Evolutionary conservation across 92 coral and sea anemone species (phyloP), one percentile per base, ranked within the genome.

Genomic region (Ricordea florida): DNA sequence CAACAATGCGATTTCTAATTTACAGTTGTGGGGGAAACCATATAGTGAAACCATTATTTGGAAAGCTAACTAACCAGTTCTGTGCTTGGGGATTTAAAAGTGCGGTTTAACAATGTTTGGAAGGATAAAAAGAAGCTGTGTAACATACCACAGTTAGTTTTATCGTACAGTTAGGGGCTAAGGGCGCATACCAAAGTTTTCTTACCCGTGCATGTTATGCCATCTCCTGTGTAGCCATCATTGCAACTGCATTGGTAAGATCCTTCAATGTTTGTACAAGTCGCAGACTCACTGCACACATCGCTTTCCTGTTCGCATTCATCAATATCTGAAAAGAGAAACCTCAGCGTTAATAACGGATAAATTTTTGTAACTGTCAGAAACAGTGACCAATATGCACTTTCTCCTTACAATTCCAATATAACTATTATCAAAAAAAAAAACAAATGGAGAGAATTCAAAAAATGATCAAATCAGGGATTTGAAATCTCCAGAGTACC

Each of bases 241-340:
- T 7, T 37, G 14, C 44, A 37, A 7, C 44, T 7, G 14, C 44
- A 37, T 14, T 7, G 9, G 14, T 37, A 37, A 14, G 44, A 37
- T 7, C 44, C 44, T 7, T 37, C 14, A 14, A 14, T 37, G 44
- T 37, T 37, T 7, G 44, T 37, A 37, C 44, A 37, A 7, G 14
- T 14, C 14, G 44, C 7, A 37, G 7, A 7, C 9, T 7, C 9
- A 14, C 14, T 14, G 44, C 44, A 37, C 44, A 8, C 44, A 14
- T 7, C 44, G 44, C 14, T 14, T 7, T 7, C 44, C 9, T 5
- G 16, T 4, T 43, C 5, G 13, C 81, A 75, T 34, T 75, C 81
- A 34, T 75, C 71, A 20, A 75, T 62, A 50, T 75, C 81, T 75
- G 41, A 34, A 3, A 3, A 10, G 2, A 33, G 29, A 22, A 24